Evolutionary conservation across 2,797 vertebrate genomes (phyloP), one percentile per base, ranked within the genome.

Genomic region (Acipenser oxyrinchus): DNA sequence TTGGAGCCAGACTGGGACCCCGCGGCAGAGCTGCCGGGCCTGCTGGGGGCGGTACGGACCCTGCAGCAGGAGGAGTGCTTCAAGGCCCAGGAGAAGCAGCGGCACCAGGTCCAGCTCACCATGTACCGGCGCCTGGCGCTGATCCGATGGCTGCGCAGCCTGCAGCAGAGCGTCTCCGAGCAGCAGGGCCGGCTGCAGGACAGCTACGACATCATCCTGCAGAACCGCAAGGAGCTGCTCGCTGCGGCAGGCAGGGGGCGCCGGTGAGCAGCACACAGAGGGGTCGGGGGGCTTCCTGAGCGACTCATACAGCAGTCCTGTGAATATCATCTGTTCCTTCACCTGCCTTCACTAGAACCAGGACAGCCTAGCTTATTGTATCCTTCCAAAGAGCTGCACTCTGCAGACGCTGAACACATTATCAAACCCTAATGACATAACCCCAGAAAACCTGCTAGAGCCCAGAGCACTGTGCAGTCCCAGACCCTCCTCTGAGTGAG

Each of bases 41-140:
- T 96, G 76, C 88, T 85, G 57, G 93, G 93, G 68, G 89, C 93
- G 0, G 85, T 95, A 67, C 95, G 92, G 89, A 95, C 89, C 23
- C 84, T 96, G 8, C 88, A 91, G 66, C 94, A 96, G 72, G 91
- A 91, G 60, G 93, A 97, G 75, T 90, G 84, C 71, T 95, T 95
- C 85, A 99, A 99, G 77, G 95, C 94, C 69, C 88, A 75, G 78
- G 96, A 98, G 86, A 99, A 97, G 82, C 93, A 97, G 85, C 96
- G 94, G 80, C 95, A 99, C 72, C 96, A 95, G 37, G 82, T 90
- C 68, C 96, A 97, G 82, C 80, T 99, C 79, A 95, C 93, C 82
- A 98, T 99, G 96, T 97, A 98, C 79, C 93, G 96, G 8, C 93
- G 96, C 10, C 79, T 99, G 85, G 94, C 95, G 0, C 84, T 99